Evolutionary conservation across 2,888 invertebrate genomes (phyloP).

Genomic region (Nomada flava): DNA sequence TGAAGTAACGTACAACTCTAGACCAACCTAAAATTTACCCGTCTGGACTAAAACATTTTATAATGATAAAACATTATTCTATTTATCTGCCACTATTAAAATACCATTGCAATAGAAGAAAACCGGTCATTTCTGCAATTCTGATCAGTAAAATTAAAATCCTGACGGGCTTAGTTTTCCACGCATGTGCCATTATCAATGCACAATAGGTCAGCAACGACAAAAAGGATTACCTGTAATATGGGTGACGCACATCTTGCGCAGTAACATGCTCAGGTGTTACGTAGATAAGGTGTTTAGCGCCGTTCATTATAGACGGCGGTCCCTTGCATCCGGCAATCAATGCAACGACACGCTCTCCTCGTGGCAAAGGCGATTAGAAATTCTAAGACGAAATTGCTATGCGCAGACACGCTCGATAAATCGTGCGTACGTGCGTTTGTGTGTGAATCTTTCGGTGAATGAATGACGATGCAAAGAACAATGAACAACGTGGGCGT

Average conservation of each 20-base stretch:
- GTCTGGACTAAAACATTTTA: no score
- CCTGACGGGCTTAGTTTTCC: no score
- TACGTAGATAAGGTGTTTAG: constrained; percentile 17
- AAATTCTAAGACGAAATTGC: constrained; percentile 28
- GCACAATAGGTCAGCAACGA: neutral
- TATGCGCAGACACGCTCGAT: constrained; percentile 46
- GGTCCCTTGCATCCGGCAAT: constrained; percentile 9
- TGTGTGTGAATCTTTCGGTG: constrained; percentile 27
- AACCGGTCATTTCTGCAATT: no score
- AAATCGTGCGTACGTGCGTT: constrained; percentile 34
- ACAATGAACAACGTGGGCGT: constrained; percentile 21
- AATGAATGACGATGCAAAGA: constrained; percentile 33
- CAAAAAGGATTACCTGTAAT: constrained; percentile 5
- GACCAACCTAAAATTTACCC: no score
- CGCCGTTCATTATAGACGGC: constrained; percentile 7
- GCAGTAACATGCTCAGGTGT: neutral
- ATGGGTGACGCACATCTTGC: constrained; percentile 3
- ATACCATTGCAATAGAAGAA: no score
- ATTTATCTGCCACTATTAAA: no score
- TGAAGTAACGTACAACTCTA: no score
- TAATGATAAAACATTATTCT: no score
- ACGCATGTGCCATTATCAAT: no score
- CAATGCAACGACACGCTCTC: constrained; percentile 30
- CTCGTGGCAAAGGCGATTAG: constrained; percentile 44
- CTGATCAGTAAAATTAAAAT: no score